These are phyloP conservation scores for Campoplex nolae DNA, from an alignment of 2,888 invertebrate species.

Conservation along the genomic window DNA sequence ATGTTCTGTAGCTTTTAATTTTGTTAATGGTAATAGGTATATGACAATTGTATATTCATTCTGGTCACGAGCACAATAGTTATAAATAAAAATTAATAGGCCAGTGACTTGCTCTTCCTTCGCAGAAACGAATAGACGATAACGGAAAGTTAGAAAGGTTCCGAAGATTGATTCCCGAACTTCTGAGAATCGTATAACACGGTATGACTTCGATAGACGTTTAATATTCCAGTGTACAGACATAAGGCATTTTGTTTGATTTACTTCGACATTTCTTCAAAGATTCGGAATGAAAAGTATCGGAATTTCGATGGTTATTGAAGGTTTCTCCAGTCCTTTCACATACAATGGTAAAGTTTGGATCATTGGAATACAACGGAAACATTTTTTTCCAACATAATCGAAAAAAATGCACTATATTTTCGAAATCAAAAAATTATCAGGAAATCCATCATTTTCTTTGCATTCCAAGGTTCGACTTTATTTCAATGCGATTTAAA, in stretches of 20 bases:
- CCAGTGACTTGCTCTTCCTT: not conserved
- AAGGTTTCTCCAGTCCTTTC: too few relatives aligned
- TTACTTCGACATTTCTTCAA: not conserved
- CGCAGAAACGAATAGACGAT: not conserved
- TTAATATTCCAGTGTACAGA: not conserved
- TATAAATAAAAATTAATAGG: too few relatives aligned
- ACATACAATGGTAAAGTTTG: not conserved
- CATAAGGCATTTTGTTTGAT: not conserved
- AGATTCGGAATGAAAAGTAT: too few relatives aligned
- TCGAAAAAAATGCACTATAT: not conserved
- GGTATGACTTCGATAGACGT: not conserved
- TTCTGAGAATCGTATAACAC: conserved; percentile 1
- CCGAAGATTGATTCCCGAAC: not conserved
- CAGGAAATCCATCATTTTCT: not conserved
- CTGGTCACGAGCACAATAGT: too few relatives aligned
- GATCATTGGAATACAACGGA: not conserved
- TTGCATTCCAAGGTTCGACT: not conserved
- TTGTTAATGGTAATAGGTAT: too few relatives aligned
- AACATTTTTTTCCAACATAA: not conserved
- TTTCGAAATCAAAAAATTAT: not conserved
- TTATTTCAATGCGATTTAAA: not conserved
- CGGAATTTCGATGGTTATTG: too few relatives aligned
- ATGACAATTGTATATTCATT: too few relatives aligned
- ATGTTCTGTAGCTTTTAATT: too few relatives aligned
- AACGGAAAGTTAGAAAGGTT: not conserved